A percentile compares a stretch with the other conserved stretches of the same genome.
Conservation (phyloP, 2,797 vertebrate species). For the Apodemus agrarius region DNA sequence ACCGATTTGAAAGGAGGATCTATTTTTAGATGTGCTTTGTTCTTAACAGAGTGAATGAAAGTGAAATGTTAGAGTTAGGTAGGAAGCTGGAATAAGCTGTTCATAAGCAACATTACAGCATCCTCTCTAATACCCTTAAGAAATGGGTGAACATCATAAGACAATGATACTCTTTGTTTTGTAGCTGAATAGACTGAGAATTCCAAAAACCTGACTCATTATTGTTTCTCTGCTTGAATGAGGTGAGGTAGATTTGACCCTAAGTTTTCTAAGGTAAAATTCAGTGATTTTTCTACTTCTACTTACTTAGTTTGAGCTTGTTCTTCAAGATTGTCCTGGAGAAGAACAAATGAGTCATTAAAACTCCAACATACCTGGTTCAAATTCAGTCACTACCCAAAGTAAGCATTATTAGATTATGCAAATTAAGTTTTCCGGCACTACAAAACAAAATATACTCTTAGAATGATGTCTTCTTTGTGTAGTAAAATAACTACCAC, state of each 20-base stretch:
- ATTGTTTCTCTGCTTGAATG: background rate
- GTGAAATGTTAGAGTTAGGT: constrained; percentile 27
- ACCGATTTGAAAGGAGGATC: background rate
- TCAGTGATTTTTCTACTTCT: background rate
- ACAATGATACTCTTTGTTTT: background rate
- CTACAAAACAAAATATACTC: background rate
- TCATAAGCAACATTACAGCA: constrained; percentile 5
- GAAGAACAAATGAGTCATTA: background rate
- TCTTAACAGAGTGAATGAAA: constrained; percentile 30
- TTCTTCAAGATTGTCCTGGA: background rate
- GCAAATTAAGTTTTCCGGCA: constrained; percentile 21
- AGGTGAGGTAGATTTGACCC: background rate
- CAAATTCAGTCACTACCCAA: background rate
- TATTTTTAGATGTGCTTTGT: constrained; percentile 34
- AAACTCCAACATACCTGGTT: background rate
- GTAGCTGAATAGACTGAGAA: background rate
- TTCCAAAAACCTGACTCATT: constrained; percentile 47
- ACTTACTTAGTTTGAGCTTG: background rate
- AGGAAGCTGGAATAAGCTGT: background rate
- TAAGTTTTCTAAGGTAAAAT: constrained; percentile 10
- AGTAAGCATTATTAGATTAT: background rate
- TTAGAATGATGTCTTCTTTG: constrained; percentile 7
- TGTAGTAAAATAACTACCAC: constrained; percentile 4
- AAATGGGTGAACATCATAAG: constrained; percentile 30
- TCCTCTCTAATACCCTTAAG: constrained; percentile 15